These are phyloP conservation scores for Diaperis boleti DNA, from an alignment of 2,888 invertebrate species.

Conservation along the genomic window DNA sequence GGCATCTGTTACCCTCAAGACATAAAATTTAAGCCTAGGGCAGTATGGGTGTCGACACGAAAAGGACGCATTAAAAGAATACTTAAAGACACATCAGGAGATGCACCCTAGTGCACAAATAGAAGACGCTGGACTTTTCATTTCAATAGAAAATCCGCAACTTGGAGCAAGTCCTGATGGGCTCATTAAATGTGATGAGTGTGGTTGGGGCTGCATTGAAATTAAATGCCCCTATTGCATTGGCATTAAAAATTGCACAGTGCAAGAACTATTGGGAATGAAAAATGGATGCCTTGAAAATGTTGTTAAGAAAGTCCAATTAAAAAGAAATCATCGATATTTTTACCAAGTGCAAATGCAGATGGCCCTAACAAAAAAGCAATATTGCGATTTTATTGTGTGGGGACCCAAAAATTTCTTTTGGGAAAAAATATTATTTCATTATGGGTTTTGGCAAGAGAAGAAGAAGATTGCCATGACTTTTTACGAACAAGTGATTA, in stretches of 20 bases:
- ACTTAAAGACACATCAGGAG: background rate
- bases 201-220: background rate
- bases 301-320: background rate
- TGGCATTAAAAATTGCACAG: background rate
- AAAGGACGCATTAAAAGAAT: too few relatives aligned
- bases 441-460: background rate
- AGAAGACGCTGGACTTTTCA: background rate
- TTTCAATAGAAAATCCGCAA: background rate
- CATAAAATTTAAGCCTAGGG: background rate
- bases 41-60: background rate
- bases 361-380: too few relatives aligned
- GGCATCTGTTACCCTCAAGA: background rate
- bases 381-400: too few relatives aligned
- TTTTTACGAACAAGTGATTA: too few relatives aligned
- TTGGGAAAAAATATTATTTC: too few relatives aligned
- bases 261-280: background rate
- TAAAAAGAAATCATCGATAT: background rate
- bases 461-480: background rate
- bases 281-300: conserved; percentile 1
- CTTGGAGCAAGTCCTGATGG: background rate
- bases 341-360: background rate
- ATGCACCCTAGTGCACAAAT: background rate
- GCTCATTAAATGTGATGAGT: background rate
- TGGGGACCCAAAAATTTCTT: too few relatives aligned
- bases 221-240: conserved; percentile 4